Evolutionary conservation across 1,140 invertebrate genomes (phyloP), one percentile per base, ranked within the genome.

Genomic region (Caenorhabditis latens): DNA sequence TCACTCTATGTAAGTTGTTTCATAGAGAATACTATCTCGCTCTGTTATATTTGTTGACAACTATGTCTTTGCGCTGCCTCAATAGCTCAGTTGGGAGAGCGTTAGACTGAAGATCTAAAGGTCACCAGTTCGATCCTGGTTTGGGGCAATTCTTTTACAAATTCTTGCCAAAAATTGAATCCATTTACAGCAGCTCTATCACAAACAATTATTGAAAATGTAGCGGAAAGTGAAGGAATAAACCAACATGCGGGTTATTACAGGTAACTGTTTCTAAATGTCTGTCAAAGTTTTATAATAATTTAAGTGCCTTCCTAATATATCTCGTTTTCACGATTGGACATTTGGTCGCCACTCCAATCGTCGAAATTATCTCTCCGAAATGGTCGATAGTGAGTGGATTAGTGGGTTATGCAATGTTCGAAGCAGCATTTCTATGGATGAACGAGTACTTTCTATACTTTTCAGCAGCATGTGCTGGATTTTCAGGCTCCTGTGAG

Each of bases 21-120:
- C 16, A 43, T 0, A 7, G 42, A 16, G 13, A 32, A 6, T 6
- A 24, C 21, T 7, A 16, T 19, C 13, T n/a, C 19, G 8, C 57
- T 58, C 14, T 58, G 7, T 8, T 58, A 14, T 58, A 58, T 58
- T 14, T 8, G 8, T 5, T n/a, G 57, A 16, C 19, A 4, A 2
- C 8, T 1, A 2, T 4, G 4, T 21, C 4, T 19, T 58, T 24
- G 4, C 24, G 61, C 8, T 13, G 85, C 85, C 85, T 79, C 61
- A 84, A 91, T 92, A 91, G 91, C 91, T 91, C 90, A 92, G 91
- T 92, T 90, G 91, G 90, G 90, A 92, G 91, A 92, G 90, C 91
- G 90, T 91, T 91, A 91, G 90, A 91, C 91, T 91, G 91, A 91
- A 91, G 91, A 90, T 90, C 90, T 90, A 90, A 90, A 90, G 85